Evolutionary conservation across 2,113 vertebrate species (phyloP).

Genomic region (Psophia crepitans): DNA sequence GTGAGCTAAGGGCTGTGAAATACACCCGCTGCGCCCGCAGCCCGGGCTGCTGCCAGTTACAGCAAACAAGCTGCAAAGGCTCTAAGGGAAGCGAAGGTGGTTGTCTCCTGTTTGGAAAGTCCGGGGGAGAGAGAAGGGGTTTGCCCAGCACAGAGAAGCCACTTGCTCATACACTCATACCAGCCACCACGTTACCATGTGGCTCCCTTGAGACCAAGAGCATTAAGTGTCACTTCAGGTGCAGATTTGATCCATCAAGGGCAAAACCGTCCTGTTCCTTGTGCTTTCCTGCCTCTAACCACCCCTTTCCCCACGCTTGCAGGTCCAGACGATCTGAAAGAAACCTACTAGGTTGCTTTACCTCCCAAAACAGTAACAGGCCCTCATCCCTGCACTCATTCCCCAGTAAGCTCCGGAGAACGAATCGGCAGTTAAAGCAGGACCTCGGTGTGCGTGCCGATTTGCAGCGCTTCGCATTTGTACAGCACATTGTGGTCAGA

Average conservation of each 20-base stretch:
- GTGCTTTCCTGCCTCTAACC: background rate
- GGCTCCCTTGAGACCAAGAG: background rate
- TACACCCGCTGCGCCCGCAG: accelerated
- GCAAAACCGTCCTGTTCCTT: background rate
- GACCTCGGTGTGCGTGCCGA: background rate
- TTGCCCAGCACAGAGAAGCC: background rate
- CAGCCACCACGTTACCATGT: background rate
- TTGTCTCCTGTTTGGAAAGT: background rate
- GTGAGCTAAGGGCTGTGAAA: background rate
- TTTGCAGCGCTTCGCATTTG: background rate
- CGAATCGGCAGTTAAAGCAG: background rate
- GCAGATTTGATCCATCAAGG: background rate
- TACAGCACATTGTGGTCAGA: accelerated
- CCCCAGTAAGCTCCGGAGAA: background rate
- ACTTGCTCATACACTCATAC: background rate
- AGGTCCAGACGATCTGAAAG: background rate
- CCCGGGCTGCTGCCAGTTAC: background rate
- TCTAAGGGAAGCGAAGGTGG: background rate
- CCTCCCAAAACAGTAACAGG: background rate
- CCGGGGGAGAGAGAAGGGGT: background rate
- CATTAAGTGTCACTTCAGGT: background rate
- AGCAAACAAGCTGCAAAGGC: background rate
- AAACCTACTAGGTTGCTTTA: background rate
- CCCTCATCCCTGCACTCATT: background rate
- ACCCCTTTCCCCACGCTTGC: background rate